A percentile compares a stretch with the other conserved stretches of the same genome.
phyloP scores from a whole-genome alignment of 1,140 invertebrate genomes.

The Drosophila nebulosa region DNA sequence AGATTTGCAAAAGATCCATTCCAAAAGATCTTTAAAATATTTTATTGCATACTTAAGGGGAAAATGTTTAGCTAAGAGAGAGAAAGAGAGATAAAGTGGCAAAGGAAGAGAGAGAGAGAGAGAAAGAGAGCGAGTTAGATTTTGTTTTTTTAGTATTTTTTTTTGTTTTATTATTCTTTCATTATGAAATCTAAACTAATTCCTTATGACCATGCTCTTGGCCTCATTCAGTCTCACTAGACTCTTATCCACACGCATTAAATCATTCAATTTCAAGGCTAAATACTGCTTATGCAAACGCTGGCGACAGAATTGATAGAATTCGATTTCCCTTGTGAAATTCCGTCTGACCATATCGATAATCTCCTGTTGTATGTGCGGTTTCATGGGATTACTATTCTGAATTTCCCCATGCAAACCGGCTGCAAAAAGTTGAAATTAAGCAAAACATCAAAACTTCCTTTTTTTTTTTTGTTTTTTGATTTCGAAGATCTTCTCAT shows the following conservation, averaged over 20 bases:
- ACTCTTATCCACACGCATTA: constrained; percentile 53
- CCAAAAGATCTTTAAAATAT: too few species aligned
- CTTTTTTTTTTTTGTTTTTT: too few species aligned
- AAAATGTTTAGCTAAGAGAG: too few species aligned
- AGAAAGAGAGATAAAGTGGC: too few species aligned
- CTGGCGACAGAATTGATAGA: constrained; percentile 94
- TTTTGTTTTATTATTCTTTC: constrained; percentile 13
- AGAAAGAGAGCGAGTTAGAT: too few species aligned
- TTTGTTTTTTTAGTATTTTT: background rate
- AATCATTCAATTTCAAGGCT: constrained; percentile 81
- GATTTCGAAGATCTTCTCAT: too few species aligned
- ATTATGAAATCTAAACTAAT: constrained; percentile 26
- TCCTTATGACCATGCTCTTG: constrained; percentile 37
- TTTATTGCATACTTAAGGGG: too few species aligned
- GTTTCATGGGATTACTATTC: constrained; percentile 83
- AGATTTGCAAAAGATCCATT: too few species aligned
- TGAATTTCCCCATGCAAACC: constrained; percentile 33
- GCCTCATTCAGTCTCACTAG: constrained; percentile 26
- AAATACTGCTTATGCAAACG: constrained; percentile 90
- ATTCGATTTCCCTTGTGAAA: constrained; percentile 94
- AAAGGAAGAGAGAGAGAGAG: too few species aligned
- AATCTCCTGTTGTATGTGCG: constrained; percentile 90
- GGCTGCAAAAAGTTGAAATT: constrained; percentile 82
- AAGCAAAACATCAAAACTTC: background rate
- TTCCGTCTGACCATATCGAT: constrained; percentile 92